Evolutionary conservation across 2,113 vertebrate species (phyloP).

Genomic region (Gymnocephalus cernua): DNA sequence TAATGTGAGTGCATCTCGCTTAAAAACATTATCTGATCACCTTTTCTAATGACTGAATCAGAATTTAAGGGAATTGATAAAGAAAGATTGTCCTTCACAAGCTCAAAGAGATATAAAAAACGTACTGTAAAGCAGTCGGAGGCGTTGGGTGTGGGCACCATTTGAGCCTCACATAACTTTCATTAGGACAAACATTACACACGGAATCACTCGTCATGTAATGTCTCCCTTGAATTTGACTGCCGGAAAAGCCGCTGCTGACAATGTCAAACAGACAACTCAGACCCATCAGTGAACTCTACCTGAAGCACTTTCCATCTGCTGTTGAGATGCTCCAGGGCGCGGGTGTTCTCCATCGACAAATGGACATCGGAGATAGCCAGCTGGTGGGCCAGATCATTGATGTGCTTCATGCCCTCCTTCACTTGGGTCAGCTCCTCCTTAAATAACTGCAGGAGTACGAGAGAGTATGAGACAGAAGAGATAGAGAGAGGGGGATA

Average conservation of each 20-base stretch:
- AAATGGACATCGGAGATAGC: slow-evolving; percentile 97
- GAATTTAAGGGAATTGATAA: no score
- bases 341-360: slow-evolving; percentile 94
- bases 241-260: slow-evolving; percentile 26
- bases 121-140: slow-evolving; percentile 5
- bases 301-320: slow-evolving; percentile 98
- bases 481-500: background rate
- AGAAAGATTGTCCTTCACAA: background rate
- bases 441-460: slow-evolving; percentile 89
- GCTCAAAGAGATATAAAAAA: slow-evolving; percentile 14
- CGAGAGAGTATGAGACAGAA: background rate
- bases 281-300: slow-evolving; percentile 51
- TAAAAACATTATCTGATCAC: background rate
- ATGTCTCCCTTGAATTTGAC: slow-evolving; percentile 3
- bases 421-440: slow-evolving; percentile 94
- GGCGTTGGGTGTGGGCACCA: background rate
- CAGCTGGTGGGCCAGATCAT: slow-evolving; percentile 96
- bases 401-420: slow-evolving; percentile 94
- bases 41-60: background rate
- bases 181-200: slow-evolving; percentile 5
- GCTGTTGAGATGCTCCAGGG: slow-evolving; percentile 94
- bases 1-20: no score
- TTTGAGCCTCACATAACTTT: background rate
- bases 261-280: slow-evolving; percentile 19
- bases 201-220: background rate